A percentile compares a stretch with the other conserved stretches of the same genome.
Evolutionary conservation across 2,888 invertebrate species (phyloP).

Genomic region (Amphiduros pacificus): DNA sequence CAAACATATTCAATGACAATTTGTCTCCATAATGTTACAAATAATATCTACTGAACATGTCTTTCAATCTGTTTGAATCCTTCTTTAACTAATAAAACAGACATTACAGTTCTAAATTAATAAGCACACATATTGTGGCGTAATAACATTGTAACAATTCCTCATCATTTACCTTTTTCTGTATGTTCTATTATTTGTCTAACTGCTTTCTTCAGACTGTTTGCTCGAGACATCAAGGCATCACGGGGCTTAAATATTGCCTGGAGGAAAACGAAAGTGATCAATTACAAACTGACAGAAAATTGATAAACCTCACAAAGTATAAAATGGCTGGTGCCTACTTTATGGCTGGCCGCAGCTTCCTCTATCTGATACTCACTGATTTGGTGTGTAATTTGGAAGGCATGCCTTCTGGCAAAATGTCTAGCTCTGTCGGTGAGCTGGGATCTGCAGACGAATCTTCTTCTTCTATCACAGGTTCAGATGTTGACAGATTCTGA

Average conservation of each 20-base stretch:
- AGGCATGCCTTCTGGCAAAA: slow-evolving; percentile 36
- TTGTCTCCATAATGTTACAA: no score
- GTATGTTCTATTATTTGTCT: slow-evolving; percentile 79
- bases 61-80: no score
- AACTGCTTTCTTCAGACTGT: slow-evolving; percentile 81
- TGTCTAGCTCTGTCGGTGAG: slow-evolving; percentile 29
- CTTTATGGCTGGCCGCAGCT: neutral
- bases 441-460: no score
- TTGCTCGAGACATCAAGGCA: slow-evolving; percentile 69
- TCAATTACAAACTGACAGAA: neutral
- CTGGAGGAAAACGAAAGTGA: slow-evolving; percentile 24
- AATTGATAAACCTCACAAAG: neutral
- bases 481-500: no score
- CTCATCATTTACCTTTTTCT: slow-evolving; percentile 64
- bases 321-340: neutral
- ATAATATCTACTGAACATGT: no score
- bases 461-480: no score
- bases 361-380: neutral
- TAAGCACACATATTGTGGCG: no score
- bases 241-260: slow-evolving; percentile 57
- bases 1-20: no score
- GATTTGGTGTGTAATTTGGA: slow-evolving; percentile 25
- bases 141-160: no score
- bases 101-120: no score
- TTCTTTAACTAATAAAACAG: no score